Percentiles rank a stretch among this genome's conserved stretches.
Conservation (phyloP, 2,797 vertebrate species). For the Toxotes lorentzi region DNA sequence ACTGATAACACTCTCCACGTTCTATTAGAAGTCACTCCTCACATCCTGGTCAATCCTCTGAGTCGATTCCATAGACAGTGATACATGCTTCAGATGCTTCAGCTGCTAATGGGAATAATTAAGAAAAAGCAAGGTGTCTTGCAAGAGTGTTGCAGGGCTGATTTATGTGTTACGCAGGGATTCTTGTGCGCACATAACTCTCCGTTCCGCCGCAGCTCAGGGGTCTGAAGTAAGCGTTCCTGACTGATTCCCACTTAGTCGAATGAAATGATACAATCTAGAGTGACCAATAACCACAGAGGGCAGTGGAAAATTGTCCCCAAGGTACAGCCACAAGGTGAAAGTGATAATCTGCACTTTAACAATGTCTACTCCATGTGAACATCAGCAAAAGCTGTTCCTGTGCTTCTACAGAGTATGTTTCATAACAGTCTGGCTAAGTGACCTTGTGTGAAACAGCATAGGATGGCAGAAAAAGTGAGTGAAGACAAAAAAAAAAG, state of each 20-base stretch:
- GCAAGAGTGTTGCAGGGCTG: slow-evolving; percentile 53
- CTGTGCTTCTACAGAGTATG: slow-evolving; percentile 21
- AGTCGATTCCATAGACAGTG: slow-evolving; percentile 80
- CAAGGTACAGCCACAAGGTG: slow-evolving; percentile 62
- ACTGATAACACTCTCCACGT: slow-evolving; percentile 29
- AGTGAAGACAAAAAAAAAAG: background rate
- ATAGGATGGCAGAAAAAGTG: background rate
- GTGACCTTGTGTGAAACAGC: slow-evolving; percentile 40
- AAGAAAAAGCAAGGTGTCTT: slow-evolving; percentile 75
- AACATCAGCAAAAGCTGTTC: slow-evolving; percentile 26
- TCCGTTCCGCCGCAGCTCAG: slow-evolving; percentile 34
- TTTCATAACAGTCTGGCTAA: slow-evolving; percentile 19
- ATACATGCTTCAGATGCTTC: slow-evolving; percentile 71
- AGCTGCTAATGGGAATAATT: slow-evolving; percentile 80
- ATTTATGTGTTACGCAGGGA: slow-evolving; percentile 70
- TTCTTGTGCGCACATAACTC: slow-evolving; percentile 51
- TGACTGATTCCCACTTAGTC: slow-evolving; percentile 74
- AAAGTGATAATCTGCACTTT: slow-evolving; percentile 69
- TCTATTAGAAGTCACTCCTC: slow-evolving; percentile 66
- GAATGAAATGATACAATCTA: slow-evolving; percentile 67
- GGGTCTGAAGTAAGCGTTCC: slow-evolving; percentile 38
- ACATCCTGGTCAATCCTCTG: slow-evolving; percentile 63
- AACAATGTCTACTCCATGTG: slow-evolving; percentile 49
- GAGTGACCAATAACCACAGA: slow-evolving; percentile 63
- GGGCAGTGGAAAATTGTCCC: slow-evolving; percentile 60